These are phyloP conservation scores for Vireo altiloquus DNA, from an alignment of 2,113 vertebrate genomes.

Conservation along the genomic window DNA sequence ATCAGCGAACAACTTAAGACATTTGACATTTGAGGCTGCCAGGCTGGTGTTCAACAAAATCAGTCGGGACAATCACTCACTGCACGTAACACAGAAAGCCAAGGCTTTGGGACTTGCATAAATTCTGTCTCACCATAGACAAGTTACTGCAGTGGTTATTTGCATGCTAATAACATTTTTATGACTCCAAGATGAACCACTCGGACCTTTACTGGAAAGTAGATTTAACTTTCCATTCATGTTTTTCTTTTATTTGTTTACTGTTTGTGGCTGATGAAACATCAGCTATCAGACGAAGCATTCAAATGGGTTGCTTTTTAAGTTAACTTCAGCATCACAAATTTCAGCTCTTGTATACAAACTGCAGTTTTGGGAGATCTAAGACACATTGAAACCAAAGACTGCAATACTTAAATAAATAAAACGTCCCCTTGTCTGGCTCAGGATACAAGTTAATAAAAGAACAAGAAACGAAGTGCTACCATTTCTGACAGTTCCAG, in stretches of 20 bases:
- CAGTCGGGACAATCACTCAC: not conserved
- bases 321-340: not conserved
- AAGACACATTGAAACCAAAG: not conserved
- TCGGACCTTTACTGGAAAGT: not conserved
- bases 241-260: not conserved
- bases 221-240: not conserved
- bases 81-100: not conserved
- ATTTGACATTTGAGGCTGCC: not conserved
- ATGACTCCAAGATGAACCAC: not conserved
- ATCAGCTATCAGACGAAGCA: not conserved
- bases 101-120: not conserved
- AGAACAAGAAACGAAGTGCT: not conserved
- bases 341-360: slow-evolving; percentile 31
- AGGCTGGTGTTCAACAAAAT: not conserved
- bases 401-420: slow-evolving; percentile 10
- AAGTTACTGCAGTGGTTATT: not conserved
- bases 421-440: slow-evolving; percentile 13
- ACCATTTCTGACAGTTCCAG: not conserved
- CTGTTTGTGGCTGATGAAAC: not conserved
- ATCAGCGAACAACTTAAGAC: not conserved
- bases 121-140: not conserved
- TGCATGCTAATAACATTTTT: not conserved
- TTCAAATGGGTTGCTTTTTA: not conserved
- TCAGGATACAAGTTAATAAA: slow-evolving; percentile 23
- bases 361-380: slow-evolving; percentile 16